phyloP scores from a whole-genome alignment of 92 coral and sea anemone genomes.

The Umimayanthus kanabou region DNA sequence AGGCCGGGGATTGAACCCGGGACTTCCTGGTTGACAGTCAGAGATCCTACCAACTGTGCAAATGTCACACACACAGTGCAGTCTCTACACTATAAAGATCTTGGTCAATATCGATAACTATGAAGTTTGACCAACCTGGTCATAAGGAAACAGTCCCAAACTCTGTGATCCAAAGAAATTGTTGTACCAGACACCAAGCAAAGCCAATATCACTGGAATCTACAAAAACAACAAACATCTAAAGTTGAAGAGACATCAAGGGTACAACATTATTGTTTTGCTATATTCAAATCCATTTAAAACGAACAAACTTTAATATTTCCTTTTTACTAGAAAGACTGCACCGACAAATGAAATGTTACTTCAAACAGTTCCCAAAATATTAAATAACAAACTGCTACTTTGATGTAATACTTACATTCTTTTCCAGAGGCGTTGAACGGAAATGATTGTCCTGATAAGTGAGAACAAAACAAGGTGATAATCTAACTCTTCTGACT shows the following conservation, averaged over 20 bases:
- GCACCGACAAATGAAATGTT: neutral
- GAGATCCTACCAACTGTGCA: too few relatives aligned
- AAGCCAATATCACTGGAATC: conserved; percentile 90
- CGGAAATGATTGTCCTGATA: conserved; percentile 82
- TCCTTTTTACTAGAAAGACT: too few relatives aligned
- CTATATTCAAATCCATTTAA: too few relatives aligned
- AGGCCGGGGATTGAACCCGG: too few relatives aligned
- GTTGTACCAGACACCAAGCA: conserved; percentile 92
- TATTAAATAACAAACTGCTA: neutral
- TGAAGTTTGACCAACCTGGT: conserved; percentile 63
- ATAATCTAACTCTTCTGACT: neutral
- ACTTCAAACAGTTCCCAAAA: neutral
- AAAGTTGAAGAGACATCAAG: neutral
- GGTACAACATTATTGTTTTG: neutral
- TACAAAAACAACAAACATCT: conserved; percentile 23
- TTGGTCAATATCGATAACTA: too few relatives aligned
- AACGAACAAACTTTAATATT: neutral
- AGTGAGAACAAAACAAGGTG: neutral
- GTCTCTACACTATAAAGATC: too few relatives aligned
- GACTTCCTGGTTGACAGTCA: too few relatives aligned
- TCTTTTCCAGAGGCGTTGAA: conserved; percentile 78
- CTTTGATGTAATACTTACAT: conserved; percentile 60
- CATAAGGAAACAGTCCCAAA: conserved; percentile 91
- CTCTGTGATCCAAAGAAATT: conserved; percentile 95
- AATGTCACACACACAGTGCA: too few relatives aligned